Percentiles rank a stretch among this genome's conserved stretches.
phyloP scores from a whole-genome alignment of 2,113 vertebrate species.

The Melierax canorus region DNA sequence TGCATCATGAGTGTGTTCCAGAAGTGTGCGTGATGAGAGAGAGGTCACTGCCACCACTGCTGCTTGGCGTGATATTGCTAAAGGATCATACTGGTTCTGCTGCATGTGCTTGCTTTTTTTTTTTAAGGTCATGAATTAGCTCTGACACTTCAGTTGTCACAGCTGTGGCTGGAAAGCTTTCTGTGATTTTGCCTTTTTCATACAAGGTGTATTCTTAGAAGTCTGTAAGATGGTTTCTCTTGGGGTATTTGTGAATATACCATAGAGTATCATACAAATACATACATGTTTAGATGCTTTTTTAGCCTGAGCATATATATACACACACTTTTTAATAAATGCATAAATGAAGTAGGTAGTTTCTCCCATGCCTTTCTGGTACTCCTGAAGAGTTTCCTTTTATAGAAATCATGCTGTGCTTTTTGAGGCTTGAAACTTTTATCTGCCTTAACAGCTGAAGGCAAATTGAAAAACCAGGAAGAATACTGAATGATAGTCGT shows the following conservation, averaged over 20 bases:
- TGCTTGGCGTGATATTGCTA: background rate
- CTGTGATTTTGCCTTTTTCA: background rate
- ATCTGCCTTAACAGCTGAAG: background rate
- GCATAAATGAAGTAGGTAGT: background rate
- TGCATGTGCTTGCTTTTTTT: background rate
- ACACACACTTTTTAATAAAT: background rate
- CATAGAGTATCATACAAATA: background rate
- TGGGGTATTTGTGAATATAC: background rate
- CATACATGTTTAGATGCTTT: background rate
- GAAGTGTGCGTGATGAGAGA: background rate
- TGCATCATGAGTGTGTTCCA: background rate
- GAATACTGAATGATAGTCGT: background rate
- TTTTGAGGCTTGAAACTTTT: background rate
- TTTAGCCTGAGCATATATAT: background rate
- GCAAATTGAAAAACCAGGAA: constrained; percentile 12
- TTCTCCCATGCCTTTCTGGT: background rate
- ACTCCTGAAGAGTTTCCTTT: background rate
- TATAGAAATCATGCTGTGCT: background rate
- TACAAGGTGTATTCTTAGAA: background rate
- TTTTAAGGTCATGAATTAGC: background rate
- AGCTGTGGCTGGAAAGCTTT: background rate
- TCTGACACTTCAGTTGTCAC: background rate
- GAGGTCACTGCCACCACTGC: background rate
- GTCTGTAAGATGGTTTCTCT: background rate
- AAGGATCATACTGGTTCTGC: background rate